These are phyloP conservation scores for Netelia melanura DNA, from an alignment of 2,888 invertebrate genomes.

Conservation along the genomic window DNA sequence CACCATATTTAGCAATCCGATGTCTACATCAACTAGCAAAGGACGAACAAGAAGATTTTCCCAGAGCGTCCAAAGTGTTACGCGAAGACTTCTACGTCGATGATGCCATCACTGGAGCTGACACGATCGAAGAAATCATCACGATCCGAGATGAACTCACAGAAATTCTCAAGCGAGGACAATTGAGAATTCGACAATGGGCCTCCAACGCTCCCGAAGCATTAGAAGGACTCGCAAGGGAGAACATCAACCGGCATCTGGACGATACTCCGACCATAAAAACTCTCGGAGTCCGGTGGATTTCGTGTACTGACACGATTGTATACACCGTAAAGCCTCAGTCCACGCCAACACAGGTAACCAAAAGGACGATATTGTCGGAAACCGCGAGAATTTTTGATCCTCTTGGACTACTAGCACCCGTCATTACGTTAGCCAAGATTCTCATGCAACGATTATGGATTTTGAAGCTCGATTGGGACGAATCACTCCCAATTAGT, in stretches of 20 bases:
- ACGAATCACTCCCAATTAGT: constrained; percentile 26
- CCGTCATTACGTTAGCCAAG: neutral
- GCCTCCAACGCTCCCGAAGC: constrained; percentile 49
- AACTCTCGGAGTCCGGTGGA: too few relatives aligned
- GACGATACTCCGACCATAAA: too few relatives aligned
- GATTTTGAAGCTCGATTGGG: constrained; percentile 26
- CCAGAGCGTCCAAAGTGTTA: constrained; percentile 37
- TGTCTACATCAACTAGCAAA: constrained; percentile 54
- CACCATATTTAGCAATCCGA: constrained; percentile 61
- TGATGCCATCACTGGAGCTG: constrained; percentile 60
- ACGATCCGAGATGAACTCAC: constrained; percentile 41
- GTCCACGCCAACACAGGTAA: neutral
- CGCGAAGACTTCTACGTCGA: constrained; percentile 66
- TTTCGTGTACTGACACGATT: too few relatives aligned
- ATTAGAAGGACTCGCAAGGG: constrained; percentile 9
- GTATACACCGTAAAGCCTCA: neutral
- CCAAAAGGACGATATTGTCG: constrained; percentile 6
- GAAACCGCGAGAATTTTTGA: constrained; percentile 16
- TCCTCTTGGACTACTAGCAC: constrained; percentile 13
- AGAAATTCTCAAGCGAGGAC: constrained; percentile 40
- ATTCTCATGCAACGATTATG: constrained; percentile 10
- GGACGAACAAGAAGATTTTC: constrained; percentile 54
- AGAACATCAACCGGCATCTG: neutral
- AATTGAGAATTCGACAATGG: constrained; percentile 61
- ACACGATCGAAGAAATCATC: constrained; percentile 36